Evolutionary conservation across 1,140 invertebrate species (phyloP).

Genomic region (Saxidomus purpurata): DNA sequence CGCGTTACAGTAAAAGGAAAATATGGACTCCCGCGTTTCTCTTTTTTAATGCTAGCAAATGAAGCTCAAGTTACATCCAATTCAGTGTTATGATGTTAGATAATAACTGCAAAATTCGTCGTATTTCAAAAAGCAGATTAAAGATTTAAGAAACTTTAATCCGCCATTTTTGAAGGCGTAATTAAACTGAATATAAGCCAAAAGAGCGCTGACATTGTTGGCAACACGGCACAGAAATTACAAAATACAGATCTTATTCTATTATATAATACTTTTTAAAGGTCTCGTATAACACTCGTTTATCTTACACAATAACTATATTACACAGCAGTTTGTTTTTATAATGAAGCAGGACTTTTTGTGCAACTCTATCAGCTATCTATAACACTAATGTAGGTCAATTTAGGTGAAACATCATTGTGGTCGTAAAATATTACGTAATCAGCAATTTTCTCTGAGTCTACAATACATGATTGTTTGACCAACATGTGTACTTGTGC

Average conservation of each 20-base stretch:
- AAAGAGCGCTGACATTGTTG: neutral
- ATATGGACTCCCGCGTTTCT: neutral
- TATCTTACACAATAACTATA: neutral
- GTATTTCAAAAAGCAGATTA: conserved; percentile 41
- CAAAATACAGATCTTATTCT: conserved; percentile 7
- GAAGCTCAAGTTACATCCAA: conserved; percentile 35
- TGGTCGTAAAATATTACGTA: too few relatives aligned
- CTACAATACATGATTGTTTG: too few relatives aligned
- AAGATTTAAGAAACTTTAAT: conserved; percentile 9
- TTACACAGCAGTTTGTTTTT: too few relatives aligned
- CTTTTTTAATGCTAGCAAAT: conserved; percentile 1
- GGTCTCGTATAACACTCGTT: neutral
- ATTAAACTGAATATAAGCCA: neutral
- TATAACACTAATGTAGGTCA: too few relatives aligned
- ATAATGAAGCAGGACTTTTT: too few relatives aligned
- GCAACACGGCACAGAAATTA: neutral
- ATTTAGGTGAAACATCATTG: too few relatives aligned
- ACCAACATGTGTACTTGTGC: too few relatives aligned
- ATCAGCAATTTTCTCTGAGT: too few relatives aligned
- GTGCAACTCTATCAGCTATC: too few relatives aligned
- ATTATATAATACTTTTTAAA: neutral
- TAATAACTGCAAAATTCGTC: conserved; percentile 32
- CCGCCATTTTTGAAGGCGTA: neutral
- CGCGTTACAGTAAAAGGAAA: conserved; percentile 17
- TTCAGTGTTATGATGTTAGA: neutral